Conservation (phyloP, 2,888 invertebrate genomes). For the Cryptosula pallasiana region DNA sequence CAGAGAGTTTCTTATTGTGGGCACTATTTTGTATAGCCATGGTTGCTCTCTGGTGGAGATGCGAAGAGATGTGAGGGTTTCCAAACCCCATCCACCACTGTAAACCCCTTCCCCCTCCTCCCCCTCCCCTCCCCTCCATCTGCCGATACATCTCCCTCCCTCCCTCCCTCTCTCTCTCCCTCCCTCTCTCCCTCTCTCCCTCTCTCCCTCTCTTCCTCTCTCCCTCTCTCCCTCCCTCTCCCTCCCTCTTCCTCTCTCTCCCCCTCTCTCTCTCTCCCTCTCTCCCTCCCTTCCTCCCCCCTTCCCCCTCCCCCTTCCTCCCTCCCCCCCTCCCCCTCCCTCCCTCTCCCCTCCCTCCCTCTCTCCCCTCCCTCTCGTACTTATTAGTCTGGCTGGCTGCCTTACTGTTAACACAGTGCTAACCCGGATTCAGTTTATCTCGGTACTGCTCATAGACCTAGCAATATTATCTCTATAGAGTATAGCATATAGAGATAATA, state of each 20-base stretch:
- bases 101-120: background rate
- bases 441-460: too few species aligned
- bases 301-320: background rate
- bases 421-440: too few species aligned
- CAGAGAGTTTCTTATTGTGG: too few species aligned
- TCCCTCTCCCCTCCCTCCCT: slow-evolving; percentile 27
- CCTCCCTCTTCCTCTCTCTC: slow-evolving; percentile 23
- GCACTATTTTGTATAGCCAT: too few species aligned
- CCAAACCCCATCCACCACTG: background rate
- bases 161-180: slow-evolving; percentile 25
- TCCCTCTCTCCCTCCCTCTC: slow-evolving; percentile 25
- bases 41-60: too few species aligned
- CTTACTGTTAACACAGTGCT: too few species aligned
- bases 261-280: background rate
- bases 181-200: slow-evolving; percentile 26
- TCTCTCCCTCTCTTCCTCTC: slow-evolving; percentile 26
- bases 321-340: slow-evolving; percentile 21
- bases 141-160: slow-evolving; percentile 1
- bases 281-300: slow-evolving; percentile 21
- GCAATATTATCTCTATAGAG: too few species aligned
- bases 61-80: too few species aligned
- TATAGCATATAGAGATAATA: too few species aligned
- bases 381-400: background rate
- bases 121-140: background rate
- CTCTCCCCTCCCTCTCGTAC: slow-evolving; percentile 22